These are phyloP conservation scores for Rallus limicola DNA, from an alignment of 2,113 vertebrate genomes.

Conservation along the genomic window DNA sequence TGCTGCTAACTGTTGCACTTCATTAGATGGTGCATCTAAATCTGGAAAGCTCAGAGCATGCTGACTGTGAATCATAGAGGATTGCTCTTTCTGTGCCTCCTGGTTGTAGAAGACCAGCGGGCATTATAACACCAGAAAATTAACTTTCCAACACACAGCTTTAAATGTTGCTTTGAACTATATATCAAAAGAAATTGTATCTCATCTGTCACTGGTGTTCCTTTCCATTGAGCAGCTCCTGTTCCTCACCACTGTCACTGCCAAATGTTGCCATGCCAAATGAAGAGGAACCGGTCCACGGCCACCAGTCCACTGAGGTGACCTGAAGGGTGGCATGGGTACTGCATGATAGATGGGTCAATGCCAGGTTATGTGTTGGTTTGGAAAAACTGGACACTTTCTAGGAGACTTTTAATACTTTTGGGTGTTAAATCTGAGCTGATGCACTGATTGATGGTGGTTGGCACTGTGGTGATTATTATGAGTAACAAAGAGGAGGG, in stretches of 20 bases:
- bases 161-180: neutral
- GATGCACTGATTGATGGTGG: neutral
- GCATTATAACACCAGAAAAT: neutral
- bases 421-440: neutral
- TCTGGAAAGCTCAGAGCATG: neutral
- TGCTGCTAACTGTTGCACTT: neutral
- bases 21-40: neutral
- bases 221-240: neutral
- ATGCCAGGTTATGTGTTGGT: rapidly evolving
- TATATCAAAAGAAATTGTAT: neutral
- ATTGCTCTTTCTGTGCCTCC: neutral
- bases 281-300: neutral
- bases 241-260: neutral
- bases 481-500: neutral
- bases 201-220: neutral
- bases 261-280: neutral
- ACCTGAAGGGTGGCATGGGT: neutral
- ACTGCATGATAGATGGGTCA: rapidly evolving
- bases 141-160: neutral
- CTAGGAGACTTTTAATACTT: neutral
- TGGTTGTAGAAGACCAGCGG: neutral
- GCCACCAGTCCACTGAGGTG: rapidly evolving
- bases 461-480: neutral
- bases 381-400: neutral
- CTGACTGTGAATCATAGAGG: neutral